Base-by-base conservation (phyloP, 23 tunicate species). In the Halocynthia aurantium region DNA sequence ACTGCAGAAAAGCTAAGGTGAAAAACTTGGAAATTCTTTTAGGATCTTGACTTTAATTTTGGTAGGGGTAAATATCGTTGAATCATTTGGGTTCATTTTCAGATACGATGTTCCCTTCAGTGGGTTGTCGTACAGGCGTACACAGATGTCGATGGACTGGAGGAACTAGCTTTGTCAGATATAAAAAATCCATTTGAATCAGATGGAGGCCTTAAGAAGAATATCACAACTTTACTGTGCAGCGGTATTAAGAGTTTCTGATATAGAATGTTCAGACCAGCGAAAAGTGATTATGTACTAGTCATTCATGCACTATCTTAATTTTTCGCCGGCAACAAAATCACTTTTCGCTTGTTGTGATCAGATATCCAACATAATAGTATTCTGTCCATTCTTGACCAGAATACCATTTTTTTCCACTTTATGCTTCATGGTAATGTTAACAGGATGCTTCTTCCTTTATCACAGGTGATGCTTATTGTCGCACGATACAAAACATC, bases 161-260 rank as follows among this genome's bases (percentile, higher is more conserved):
- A 65, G 19, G 10, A 65, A 20, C 22, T 65, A 20, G 49, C 6
- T 20, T 20, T 40, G 31, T 65, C 49, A 20, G 70, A 65, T 65
- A 65, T 65, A 20, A 6, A 65, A 6, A 40, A 65, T 65, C 10
- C 31, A 10, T 65, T 65, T 15, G 70, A 65, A 65, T 65, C 49
- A 20, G 70, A 65, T 65, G 70, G 70, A 10, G 70, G 70, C 31
- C 49, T 65, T 9, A 65, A 65, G 19, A 65, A 65, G 19, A 65
- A 40, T 20, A 15, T 65, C 31, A 49, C 70, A 20, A 20, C 19
- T 15, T 65, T 65, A 15, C 19, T 65, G 0, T 65, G 70, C 19
- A 65, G 70, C 2, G 70, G 70, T 65, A 65, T 58, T 58, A 13
- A n/a, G 4, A 13, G 2, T 58, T 58, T n/a, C 63, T 15, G 15